Base-by-base conservation (phyloP, 92 coral and sea anemone genomes). In the Heliopora coerulea region DNA sequence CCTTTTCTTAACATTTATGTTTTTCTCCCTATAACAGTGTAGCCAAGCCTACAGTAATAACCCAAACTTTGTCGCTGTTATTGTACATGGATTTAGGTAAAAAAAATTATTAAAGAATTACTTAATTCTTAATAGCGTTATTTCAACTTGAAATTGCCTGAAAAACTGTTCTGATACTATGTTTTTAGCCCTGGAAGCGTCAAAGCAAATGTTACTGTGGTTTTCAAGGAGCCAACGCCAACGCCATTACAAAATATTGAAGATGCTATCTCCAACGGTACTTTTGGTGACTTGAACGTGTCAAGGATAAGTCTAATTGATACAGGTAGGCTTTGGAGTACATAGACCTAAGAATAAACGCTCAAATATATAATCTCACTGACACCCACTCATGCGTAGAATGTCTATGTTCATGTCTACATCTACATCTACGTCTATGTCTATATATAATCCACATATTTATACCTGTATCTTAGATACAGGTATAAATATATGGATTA, bases 231-330 rank as follows among this genome's bases (percentile, higher is more conserved):
- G 25, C 74, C 74, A 19, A 14, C 26, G 0, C 3, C 58, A 14
- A 41, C 9, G 27, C 74, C 74, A 6, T 1, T 48, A 11, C 57
- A 67, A 48, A 41, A 67, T 24, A 29, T 67, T 11, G 17, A 67
- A 44, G 40, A 46, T 11, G 74, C 74, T 3, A 42, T 44, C 33
- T 67, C 74, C 12, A 67, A 67, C 48, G 74, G 74, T 24, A 49
- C 59, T 0, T 67, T 67, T 29, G 74, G 74, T 25, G 32, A 46
- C 29, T 21, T 67, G 18, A 67, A 67, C n/a, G 74, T 67, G 12
- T 67, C 74, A 4, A 14, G 32, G 23, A 24, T 67, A 23, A 20
- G 0, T 3, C 59, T 48, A 3, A 20, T 33, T 0, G 30, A 34
- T 46, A 46, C 59, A 29, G 74, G 74, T 49, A 30, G 31, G 59